These are phyloP conservation scores for Euzophera pinguis DNA, from an alignment of 2,888 invertebrate species.

Conservation along the genomic window DNA sequence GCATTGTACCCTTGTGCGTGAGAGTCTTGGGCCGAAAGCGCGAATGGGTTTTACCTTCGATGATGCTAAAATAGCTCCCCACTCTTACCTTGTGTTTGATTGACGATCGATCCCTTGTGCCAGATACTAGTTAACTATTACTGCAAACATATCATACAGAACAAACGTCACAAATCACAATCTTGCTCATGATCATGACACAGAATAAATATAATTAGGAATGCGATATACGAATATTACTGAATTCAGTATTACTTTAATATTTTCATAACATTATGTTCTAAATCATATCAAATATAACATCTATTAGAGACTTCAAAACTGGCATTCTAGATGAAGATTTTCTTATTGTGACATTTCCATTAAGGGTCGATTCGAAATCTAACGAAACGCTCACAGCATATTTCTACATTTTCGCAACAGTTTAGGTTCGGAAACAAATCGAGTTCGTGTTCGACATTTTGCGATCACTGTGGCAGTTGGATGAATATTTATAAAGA, in stretches of 20 bases:
- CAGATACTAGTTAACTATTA: slow-evolving; percentile 72
- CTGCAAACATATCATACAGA: slow-evolving; percentile 52
- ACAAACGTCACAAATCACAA: slow-evolving; percentile 26
- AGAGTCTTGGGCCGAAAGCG: slow-evolving; percentile 76
- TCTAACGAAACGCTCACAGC: slow-evolving; percentile 44
- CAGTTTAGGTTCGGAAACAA: slow-evolving; percentile 58
- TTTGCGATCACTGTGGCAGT: slow-evolving; percentile 71
- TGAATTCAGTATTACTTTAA: background rate
- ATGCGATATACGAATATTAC: background rate
- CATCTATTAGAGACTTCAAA: background rate
- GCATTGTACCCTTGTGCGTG: slow-evolving; percentile 70
- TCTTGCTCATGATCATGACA: slow-evolving; percentile 9
- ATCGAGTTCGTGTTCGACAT: slow-evolving; percentile 77
- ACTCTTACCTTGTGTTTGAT: slow-evolving; percentile 80
- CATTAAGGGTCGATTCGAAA: slow-evolving; percentile 33
- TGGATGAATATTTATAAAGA: slow-evolving; percentile 77
- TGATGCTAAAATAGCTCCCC: slow-evolving; percentile 75
- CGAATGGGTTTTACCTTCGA: slow-evolving; percentile 78
- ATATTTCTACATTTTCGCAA: slow-evolving; percentile 69
- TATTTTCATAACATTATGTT: background rate
- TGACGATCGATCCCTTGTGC: slow-evolving; percentile 79
- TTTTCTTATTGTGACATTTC: slow-evolving; percentile 41
- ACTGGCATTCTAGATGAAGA: slow-evolving; percentile 32
- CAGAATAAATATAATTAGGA: too few species aligned
- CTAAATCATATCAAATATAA: background rate